Conservation (phyloP, 2,113 vertebrate genomes). For the Anser brachyrhynchus region DNA sequence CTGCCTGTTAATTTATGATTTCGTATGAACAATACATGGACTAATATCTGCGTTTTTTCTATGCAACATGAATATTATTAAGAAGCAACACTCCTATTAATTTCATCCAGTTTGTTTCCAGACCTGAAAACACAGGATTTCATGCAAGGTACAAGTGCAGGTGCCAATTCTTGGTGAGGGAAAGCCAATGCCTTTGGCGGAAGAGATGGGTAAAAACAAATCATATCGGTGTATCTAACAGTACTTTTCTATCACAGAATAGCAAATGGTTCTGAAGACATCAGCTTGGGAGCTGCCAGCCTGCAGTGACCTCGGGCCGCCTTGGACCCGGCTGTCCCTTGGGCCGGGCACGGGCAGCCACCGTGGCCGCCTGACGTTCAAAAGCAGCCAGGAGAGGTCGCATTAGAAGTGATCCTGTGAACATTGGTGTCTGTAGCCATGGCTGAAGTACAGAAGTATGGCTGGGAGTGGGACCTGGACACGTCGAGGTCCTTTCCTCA, state of each 20-base stretch:
- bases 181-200: not conserved
- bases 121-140: not conserved
- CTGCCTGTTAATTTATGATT: not conserved
- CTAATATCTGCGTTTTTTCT: not conserved
- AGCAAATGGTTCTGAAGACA: not conserved
- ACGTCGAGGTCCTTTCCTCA: not conserved
- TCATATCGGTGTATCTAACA: not conserved
- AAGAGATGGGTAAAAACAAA: not conserved
- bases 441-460: not conserved
- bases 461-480: not conserved
- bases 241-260: not conserved
- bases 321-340: not conserved
- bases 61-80: not conserved
- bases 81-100: not conserved
- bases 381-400: not conserved
- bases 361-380: fast-evolving
- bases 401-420: not conserved
- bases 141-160: not conserved
- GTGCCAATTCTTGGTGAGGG: not conserved
- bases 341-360: fast-evolving
- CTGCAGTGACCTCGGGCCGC: not conserved
- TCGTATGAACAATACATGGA: not conserved
- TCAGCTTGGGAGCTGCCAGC: not conserved
- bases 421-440: not conserved
- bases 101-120: not conserved